These are phyloP conservation scores for Temnothorax unifasciatus DNA, from an alignment of 2,888 invertebrate species.

Conservation along the genomic window DNA sequence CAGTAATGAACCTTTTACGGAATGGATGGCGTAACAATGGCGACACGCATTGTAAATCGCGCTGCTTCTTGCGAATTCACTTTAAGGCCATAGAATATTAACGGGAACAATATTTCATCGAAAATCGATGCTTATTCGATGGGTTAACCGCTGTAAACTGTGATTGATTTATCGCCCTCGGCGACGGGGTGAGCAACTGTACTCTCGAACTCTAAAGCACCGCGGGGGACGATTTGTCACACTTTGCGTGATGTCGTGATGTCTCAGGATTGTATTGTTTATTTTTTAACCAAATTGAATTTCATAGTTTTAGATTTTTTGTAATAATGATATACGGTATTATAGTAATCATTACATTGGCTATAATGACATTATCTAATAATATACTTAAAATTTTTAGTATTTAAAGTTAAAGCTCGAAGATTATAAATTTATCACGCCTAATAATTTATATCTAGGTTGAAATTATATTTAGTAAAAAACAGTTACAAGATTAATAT, in stretches of 20 bases:
- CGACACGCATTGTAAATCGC: conserved; percentile 43
- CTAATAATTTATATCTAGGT: neutral
- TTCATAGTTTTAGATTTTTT: neutral
- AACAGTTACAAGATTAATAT: neutral
- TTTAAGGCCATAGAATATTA: conserved; percentile 47
- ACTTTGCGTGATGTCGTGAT: conserved; percentile 14
- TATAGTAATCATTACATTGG: no score
- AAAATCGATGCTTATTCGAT: conserved; percentile 55
- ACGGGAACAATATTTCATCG: conserved; percentile 57
- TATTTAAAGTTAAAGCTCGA: neutral
- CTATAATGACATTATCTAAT: neutral
- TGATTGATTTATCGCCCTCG: conserved; percentile 53
- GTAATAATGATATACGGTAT: neutral
- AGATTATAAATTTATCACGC: conserved; percentile 1
- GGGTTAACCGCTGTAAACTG: conserved; percentile 48
- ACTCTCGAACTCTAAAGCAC: conserved; percentile 37
- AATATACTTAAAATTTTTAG: neutral
- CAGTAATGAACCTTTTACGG: conserved; percentile 61
- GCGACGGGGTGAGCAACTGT: conserved; percentile 37
- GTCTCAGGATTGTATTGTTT: neutral
- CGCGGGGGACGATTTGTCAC: conserved; percentile 40
- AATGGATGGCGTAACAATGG: conserved; percentile 52
- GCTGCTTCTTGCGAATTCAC: conserved; percentile 48
- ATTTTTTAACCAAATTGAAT: conserved; percentile 5
- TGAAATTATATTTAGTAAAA: neutral